Base-by-base conservation (phyloP, 2,888 invertebrate genomes). In the Tubulanus polymorphus region DNA sequence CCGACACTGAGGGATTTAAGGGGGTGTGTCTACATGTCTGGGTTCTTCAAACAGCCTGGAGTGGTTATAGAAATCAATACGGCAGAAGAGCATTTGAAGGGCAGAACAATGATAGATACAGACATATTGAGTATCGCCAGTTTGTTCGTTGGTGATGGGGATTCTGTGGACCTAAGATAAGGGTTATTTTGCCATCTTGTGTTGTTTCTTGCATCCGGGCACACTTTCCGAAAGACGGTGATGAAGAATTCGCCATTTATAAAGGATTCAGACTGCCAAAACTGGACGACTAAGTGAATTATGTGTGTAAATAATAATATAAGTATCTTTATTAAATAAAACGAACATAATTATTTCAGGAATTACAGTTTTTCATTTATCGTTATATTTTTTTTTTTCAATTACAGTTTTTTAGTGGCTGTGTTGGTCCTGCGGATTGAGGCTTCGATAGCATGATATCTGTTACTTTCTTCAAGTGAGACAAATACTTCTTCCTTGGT, bases 141-240 rank as follows among this genome's bases (percentile, higher is more conserved):
- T 46, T 56, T 5, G 51, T 37, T 12, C 29, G 59, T n/a, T 59
- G 56, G 56, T 37, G 45, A 25, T 59, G 59, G 59, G 51, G 41
- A n/a, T 56, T 27, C 25, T 25, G 56, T 2, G 56, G 48, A 12
- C 50, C 48, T 25, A 20, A 54, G 6, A 41, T 53, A 0, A 30
- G 59, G 37, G 51, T 56, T n/a, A 26, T 49, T 37, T 30, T 54
- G 41, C 59, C 59, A 35, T 37, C 59, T 29, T 59, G 54, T 54
- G 59, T 35, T n/a, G 51, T 56, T 20, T 5, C 41, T 8, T 41
- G 41, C 41, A 41, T 41, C 6, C 41, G 41, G 5, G 41, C 41
- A 41, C 41, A 41, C 41, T 41, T 8, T 15, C 41, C 41, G 23
- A 18, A 18, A 41, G 20, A 18, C 18, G 41, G 41, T 20, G 20